phyloP scores from a whole-genome alignment of 2,888 invertebrate genomes.

The Pogonocherus hispidulus region DNA sequence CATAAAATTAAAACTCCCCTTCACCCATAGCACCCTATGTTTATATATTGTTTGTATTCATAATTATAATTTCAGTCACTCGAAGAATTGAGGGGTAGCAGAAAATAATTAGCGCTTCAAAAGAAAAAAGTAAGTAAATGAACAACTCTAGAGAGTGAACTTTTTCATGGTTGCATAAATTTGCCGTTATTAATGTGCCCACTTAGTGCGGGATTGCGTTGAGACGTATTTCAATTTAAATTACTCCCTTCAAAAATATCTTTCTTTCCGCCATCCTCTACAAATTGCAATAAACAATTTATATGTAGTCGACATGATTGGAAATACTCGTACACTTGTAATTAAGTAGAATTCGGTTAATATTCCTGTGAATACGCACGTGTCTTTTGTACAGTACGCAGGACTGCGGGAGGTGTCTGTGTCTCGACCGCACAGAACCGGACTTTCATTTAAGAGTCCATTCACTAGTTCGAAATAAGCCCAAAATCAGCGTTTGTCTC shows the following conservation, averaged over 20 bases:
- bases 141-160: neutral
- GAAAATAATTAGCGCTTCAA: neutral
- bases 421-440: slow-evolving; percentile 18
- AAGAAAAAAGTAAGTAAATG: neutral
- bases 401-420: slow-evolving; percentile 19
- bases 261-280: neutral
- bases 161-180: neutral
- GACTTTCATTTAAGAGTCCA: neutral
- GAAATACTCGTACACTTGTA: slow-evolving; percentile 21
- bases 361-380: slow-evolving; percentile 35
- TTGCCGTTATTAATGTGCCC: slow-evolving; percentile 4
- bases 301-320: slow-evolving; percentile 9
- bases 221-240: slow-evolving; percentile 5
- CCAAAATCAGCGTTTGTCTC: too few species aligned
- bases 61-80: neutral
- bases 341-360: slow-evolving; percentile 28
- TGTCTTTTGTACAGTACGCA: slow-evolving; percentile 30
- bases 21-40: too few species aligned
- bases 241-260: neutral
- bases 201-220: neutral
- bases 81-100: neutral
- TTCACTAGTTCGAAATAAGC: too few species aligned
- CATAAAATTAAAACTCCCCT: too few species aligned
- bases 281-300: slow-evolving; percentile 5
- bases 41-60: neutral